Evolutionary conservation across 2,113 vertebrate genomes (phyloP), one percentile per base, ranked within the genome.

Genomic region (Marmota monax): DNA sequence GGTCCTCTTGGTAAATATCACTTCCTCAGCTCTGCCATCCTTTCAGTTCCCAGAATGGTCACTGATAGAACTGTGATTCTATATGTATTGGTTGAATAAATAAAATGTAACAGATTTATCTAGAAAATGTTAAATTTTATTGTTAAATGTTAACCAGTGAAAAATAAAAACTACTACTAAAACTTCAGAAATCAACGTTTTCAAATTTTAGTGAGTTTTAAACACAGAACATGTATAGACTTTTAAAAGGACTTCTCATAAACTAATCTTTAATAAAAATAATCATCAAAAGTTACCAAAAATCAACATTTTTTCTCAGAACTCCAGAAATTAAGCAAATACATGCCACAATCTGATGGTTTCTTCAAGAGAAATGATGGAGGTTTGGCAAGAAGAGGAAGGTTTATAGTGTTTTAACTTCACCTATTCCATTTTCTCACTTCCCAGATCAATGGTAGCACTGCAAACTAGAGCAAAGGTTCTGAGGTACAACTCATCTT

Each of bases 151-250:
- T 90, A 90, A 90, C 45, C 14, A 88, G 34, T 70, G 53, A 58
- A 7, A 95, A 86, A 83, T 11, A 63, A 56, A 74, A 58, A 83
- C 23, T 58, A 53, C 42, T 51, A 2, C 45, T 56, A 65, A 9
- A 48, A 3, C 82, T 80, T 93, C 39, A 90, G 42, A 93, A 95
- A 95, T 76, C 18, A 56, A 69, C 73, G n/a, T 4, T 84, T 11
- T 37, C 37, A 87, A 94, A 42, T 87, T 84, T 92, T 70, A 86
- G 39, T 88, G 39, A 63, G 0, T 88, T 87, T 94, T 80, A 95
- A 88, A 67, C 78, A 27, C 32, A 76, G 67, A 84, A 90, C 14
- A 91, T 95, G 92, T 90, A 23, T 51, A 61, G 48, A 91, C 88
- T 53, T 48, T 20, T 78, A 85, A 78, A 88, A 94, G 32, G 25